Base-by-base conservation (phyloP, 2,797 vertebrate species). In the Remorina albescens region DNA sequence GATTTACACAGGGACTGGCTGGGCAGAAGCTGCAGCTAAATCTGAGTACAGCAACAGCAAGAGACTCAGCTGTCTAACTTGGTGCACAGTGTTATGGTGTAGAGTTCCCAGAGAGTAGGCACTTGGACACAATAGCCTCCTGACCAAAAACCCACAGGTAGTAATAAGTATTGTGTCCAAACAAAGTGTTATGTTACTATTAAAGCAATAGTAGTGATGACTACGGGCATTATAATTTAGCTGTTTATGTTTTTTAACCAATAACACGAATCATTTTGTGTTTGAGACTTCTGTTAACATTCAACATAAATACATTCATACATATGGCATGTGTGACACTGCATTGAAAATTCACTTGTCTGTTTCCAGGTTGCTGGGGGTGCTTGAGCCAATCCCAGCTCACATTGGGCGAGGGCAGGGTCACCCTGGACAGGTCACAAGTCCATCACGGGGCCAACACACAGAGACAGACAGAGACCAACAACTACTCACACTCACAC, bases 31-130 rank as follows among this genome's bases (percentile, higher is more conserved):
- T 44, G 5, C n/a, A 21, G 26, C 16, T 42, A 34, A 67, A 30
- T 71, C 42, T 41, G 59, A 63, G 41, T 25, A 70, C 46, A 51
- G 39, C 26, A 21, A 34, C 42, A 51, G 37, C 4, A 36, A 56
- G 15, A 28, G 54, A 62, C 62, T 55, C 57, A 39, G 30, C 46
- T 71, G 71, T 78, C 78, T 42, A 53, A 50, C 41, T 37, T 50
- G 57, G 70, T 78, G 74, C 88, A 94, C 90, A 90, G 92, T 92
- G 91, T 76, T 84, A 71, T 74, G 88, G 91, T 84, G 78, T 80
- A 83, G 63, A 76, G 80, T 81, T 88, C 86, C 81, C 80, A 81
- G 85, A 87, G 82, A 87, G 51, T 67, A 94, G 92, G 93, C 92
- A 90, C 94, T 93, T 94, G 62, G 82, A 88, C 78, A 81, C 77